phyloP scores from a whole-genome alignment of 2,888 invertebrate genomes.

The Pegoplata infirma region DNA sequence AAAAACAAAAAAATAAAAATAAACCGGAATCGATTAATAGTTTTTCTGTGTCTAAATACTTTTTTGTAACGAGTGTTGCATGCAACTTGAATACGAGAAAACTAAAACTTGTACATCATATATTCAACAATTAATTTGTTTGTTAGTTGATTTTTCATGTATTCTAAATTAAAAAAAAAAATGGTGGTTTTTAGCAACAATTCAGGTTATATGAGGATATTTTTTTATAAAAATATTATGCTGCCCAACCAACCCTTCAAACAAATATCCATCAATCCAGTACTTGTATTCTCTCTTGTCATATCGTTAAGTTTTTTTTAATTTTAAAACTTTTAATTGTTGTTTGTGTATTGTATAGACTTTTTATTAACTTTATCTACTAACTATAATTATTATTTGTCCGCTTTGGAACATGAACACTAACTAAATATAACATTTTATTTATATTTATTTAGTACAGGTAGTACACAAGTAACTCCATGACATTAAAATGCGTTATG shows the following conservation, averaged over 20 bases:
- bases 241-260: neutral
- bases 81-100: neutral
- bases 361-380: neutral
- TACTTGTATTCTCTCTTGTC: neutral
- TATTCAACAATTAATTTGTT: constrained; percentile 9
- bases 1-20: constrained; percentile 41
- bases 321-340: constrained; percentile 21
- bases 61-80: constrained; percentile 3
- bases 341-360: too few relatives aligned
- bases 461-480: too few relatives aligned
- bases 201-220: constrained; percentile 3
- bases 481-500: too few relatives aligned
- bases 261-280: neutral
- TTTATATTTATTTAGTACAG: neutral
- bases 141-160: constrained; percentile 34
- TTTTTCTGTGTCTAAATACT: constrained; percentile 40
- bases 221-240: neutral
- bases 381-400: constrained; percentile 6
- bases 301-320: constrained; percentile 12
- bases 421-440: constrained; percentile 1
- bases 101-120: neutral
- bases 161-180: neutral
- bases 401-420: constrained; percentile 19
- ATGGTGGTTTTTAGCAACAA: constrained; percentile 11
- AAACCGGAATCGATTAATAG: constrained; percentile 70